phyloP scores from a whole-genome alignment of 2,797 vertebrate species.

The Sitta carolinensis region DNA sequence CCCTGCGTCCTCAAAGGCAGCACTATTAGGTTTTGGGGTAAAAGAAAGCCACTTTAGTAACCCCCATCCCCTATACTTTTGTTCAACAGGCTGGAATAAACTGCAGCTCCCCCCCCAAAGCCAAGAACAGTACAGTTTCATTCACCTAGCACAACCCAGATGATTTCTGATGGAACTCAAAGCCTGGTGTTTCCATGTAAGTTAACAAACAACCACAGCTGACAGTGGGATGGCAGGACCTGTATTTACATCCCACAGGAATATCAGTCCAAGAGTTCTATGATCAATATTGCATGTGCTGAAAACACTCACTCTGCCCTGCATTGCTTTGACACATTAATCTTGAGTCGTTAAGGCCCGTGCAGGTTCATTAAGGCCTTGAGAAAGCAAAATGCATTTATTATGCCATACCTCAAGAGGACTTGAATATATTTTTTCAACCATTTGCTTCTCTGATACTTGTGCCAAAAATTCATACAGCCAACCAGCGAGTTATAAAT shows the following conservation, averaged over 20 bases:
- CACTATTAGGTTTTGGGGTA: not conserved
- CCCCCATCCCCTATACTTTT: not conserved
- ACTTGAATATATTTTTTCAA: not conserved
- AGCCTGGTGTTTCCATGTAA: not conserved
- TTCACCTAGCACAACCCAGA: not conserved
- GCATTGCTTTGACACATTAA: not conserved
- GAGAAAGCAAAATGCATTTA: not conserved
- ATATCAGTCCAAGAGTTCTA: not conserved
- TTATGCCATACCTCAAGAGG: not conserved
- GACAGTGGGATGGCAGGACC: not conserved
- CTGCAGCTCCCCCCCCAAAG: not conserved
- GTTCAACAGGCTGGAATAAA: not conserved
- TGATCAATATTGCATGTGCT: not conserved
- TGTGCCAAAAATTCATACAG: slow-evolving; percentile 9
- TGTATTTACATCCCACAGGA: not conserved
- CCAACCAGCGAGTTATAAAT: not conserved
- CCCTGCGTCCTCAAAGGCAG: not conserved
- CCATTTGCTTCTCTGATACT: not conserved
- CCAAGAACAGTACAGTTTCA: rapidly evolving
- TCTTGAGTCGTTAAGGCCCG: slow-evolving; percentile 36
- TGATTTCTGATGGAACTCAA: not conserved
- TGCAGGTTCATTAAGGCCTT: slow-evolving; percentile 48
- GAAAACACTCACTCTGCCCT: not conserved
- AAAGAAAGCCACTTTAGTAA: not conserved
- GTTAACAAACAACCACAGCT: not conserved